Evolutionary conservation across 2,113 vertebrate species (phyloP).

Genomic region (Oxyura jamaicensis): DNA sequence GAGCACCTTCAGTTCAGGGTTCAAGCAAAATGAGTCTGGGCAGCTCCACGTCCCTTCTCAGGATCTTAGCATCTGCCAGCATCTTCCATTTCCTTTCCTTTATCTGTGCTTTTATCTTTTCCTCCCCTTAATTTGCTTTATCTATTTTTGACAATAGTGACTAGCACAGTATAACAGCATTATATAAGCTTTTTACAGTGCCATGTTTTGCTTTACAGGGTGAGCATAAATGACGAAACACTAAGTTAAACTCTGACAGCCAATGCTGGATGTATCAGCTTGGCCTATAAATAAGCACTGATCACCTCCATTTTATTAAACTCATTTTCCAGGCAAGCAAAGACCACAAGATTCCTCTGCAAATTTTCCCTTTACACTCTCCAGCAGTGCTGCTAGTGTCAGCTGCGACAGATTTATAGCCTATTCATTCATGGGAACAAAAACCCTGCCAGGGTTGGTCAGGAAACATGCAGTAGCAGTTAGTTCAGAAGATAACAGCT

Average conservation of each 20-base stretch:
- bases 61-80: not conserved
- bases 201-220: constrained; percentile 59
- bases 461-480: constrained; percentile 79
- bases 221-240: constrained; percentile 74
- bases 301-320: constrained; percentile 84
- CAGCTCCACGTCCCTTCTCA: not conserved
- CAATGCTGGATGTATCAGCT: constrained; percentile 74
- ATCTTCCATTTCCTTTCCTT: not conserved
- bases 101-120: not conserved
- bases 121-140: constrained; percentile 7
- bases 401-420: constrained; percentile 81
- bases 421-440: constrained; percentile 86
- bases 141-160: constrained; percentile 13
- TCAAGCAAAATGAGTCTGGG: not conserved
- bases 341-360: constrained; percentile 80
- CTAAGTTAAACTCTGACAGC: constrained; percentile 77
- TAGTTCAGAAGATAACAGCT: constrained; percentile 82
- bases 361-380: constrained; percentile 80
- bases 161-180: constrained; percentile 51
- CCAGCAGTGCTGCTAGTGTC: constrained; percentile 75
- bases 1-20: not conserved
- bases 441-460: constrained; percentile 81
- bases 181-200: constrained; percentile 46
- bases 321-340: constrained; percentile 82
- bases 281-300: constrained; percentile 83